Evolutionary conservation across 2,113 vertebrate genomes (phyloP).

Genomic region (Cepphus grylle): DNA sequence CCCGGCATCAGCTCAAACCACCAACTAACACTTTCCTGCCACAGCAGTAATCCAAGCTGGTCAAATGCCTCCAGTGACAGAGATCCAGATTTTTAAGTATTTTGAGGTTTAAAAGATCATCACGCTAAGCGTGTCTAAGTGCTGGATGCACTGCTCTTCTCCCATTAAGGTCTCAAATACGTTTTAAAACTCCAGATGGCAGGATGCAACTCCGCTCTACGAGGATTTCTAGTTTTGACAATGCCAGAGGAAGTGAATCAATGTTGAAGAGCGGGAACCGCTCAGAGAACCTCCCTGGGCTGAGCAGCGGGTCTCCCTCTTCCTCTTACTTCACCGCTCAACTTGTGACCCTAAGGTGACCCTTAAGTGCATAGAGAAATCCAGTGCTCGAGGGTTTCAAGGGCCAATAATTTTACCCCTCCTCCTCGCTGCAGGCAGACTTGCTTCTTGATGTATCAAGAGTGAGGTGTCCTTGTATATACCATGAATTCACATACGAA

Average conservation of each 20-base stretch:
- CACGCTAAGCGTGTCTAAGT: background rate
- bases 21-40: background rate
- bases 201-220: background rate
- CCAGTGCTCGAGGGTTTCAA: background rate
- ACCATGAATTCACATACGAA: fast-evolving
- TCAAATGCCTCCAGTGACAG: background rate
- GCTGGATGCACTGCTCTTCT: background rate
- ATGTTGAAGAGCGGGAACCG: background rate
- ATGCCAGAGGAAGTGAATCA: background rate
- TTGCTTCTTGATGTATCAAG: background rate
- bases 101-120: background rate
- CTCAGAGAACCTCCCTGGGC: background rate
- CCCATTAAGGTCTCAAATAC: background rate
- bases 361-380: background rate
- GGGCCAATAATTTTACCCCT: background rate
- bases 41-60: background rate
- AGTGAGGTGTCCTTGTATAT: background rate
- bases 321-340: background rate
- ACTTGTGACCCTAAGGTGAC: background rate
- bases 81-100: background rate
- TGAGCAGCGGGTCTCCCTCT: background rate
- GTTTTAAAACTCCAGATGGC: background rate
- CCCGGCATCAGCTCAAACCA: background rate
- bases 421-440: background rate
- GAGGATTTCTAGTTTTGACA: background rate